A percentile compares a stretch with the other conserved stretches of the same genome.
These are phyloP conservation scores for Salvelinus alpinus DNA, from an alignment of 2,113 vertebrate genomes.

Conservation along the genomic window DNA sequence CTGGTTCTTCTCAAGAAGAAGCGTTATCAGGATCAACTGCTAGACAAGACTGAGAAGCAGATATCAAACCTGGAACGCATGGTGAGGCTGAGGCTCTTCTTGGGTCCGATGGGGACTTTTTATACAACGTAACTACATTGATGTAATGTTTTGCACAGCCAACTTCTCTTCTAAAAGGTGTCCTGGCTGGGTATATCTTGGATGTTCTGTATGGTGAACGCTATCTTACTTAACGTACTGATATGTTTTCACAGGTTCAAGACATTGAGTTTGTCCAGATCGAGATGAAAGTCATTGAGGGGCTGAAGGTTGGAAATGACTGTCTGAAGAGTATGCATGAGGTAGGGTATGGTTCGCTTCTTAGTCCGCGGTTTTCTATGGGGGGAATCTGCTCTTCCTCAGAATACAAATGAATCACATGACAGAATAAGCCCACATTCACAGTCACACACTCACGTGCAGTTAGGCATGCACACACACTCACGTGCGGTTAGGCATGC, in stretches of 20 bases:
- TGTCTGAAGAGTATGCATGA: constrained; percentile 95
- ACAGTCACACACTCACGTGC: not conserved
- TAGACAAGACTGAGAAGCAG: constrained; percentile 89
- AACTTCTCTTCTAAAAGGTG: no score
- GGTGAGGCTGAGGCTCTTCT: constrained; percentile 61
- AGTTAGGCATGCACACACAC: not conserved
- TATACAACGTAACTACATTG: not conserved
- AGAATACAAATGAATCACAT: not conserved
- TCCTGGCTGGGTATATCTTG: no score
- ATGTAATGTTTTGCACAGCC: no score
- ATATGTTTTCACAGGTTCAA: constrained; percentile 79
- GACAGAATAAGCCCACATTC: not conserved
- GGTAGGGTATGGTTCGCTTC: constrained; percentile 61
- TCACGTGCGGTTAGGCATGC: not conserved
- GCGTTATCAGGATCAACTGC: constrained; percentile 87
- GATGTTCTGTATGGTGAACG: not conserved
- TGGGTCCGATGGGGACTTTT: not conserved
- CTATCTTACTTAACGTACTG: not conserved
- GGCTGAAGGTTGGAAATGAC: constrained; percentile 87
- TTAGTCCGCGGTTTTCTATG: not conserved
- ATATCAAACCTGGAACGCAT: constrained; percentile 90
- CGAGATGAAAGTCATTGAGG: constrained; percentile 91
- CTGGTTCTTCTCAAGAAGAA: constrained; percentile 93
- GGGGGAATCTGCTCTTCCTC: not conserved
- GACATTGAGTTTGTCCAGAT: constrained; percentile 94